Base-by-base conservation (phyloP, 2,113 vertebrate genomes). In the Lepus europaeus region DNA sequence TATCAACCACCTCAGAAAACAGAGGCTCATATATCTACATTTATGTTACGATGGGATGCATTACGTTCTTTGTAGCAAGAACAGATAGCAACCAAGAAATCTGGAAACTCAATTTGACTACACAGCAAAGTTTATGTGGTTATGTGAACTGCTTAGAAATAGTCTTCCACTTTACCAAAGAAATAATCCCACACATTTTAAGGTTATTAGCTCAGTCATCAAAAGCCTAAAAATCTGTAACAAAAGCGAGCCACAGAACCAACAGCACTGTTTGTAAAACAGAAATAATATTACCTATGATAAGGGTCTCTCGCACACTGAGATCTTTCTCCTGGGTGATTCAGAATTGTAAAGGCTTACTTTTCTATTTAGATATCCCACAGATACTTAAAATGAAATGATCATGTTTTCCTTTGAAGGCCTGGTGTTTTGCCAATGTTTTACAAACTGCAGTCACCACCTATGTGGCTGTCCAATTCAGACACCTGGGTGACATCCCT, bases 141-240 rank as follows among this genome's bases (percentile, higher is more conserved):
- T 77, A 63, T 59, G 7, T 49, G 6, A 20, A 79, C 20, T 77
- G 9, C 63, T 39, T 88, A 33, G 49, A 84, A 81, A 79, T 84
- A 95, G 87, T 63, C 39, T 73, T 64, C 20, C 4, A 92, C 13
- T 64, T 36, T 81, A 94, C 29, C n/a, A 87, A 1, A 53, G n/a
- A 91, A 97, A 85, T 16, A 29, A 89, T 31, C 31, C 17, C 45
- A 74, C 74, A 70, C 70, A 86, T 45, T 89, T 94, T 91, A 94
- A 63, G 45, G 13, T 70, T 83, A 83, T 20, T 89, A 74, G 31
- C 5, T 68, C 3, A 25, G n/a, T 53, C 39, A 90, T 89, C 31
- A 89, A 94, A 93, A 89, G 7, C 20, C 33, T 23, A 81, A 90
- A 86, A 90, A 78, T 84, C 4, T 4, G 2, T 82, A 91, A 77